Percentiles rank a stretch among this genome's conserved stretches.
Conservation (phyloP, 2,888 invertebrate species). For the Xestobium rufovillosum region DNA sequence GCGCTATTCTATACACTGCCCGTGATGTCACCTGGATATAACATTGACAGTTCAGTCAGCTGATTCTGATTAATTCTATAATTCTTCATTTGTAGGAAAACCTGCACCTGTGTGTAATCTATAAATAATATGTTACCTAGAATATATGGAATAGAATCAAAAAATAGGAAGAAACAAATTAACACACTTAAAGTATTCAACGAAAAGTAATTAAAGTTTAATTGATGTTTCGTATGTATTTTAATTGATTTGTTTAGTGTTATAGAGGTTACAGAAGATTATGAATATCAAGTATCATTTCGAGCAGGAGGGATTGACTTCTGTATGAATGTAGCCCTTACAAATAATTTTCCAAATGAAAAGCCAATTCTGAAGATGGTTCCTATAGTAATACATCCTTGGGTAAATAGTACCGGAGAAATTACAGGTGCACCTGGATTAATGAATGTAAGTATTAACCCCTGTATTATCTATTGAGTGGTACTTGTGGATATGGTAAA, state of each 20-base stretch:
- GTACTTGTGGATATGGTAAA: too few relatives aligned
- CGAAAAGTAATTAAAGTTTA: conserved; percentile 56
- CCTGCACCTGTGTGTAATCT: conserved; percentile 2
- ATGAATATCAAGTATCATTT: conserved; percentile 67
- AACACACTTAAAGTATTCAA: conserved; percentile 77
- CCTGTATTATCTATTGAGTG: too few relatives aligned
- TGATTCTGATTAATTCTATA: too few relatives aligned
- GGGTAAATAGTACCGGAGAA: conserved; percentile 64
- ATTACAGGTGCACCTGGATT: conserved; percentile 68
- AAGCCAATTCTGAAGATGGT: conserved; percentile 62
- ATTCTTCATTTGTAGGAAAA: too few relatives aligned
- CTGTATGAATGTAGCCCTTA: conserved; percentile 57
- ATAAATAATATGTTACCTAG: conserved; percentile 47
- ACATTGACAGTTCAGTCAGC: too few relatives aligned
- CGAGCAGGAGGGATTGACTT: conserved; percentile 57
- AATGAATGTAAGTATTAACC: conserved; percentile 57
- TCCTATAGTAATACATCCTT: conserved; percentile 62
- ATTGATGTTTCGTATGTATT: conserved; percentile 10
- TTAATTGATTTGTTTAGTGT: conserved; percentile 48
- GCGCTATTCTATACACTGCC: too few relatives aligned
- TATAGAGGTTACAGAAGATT: conserved; percentile 59
- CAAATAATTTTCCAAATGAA: conserved; percentile 67
- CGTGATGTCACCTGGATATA: too few relatives aligned
- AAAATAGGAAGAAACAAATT: conserved; percentile 63
- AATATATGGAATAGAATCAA: conserved; percentile 50